phyloP scores from a whole-genome alignment of 2,888 invertebrate species.

The Cerceris ruficornis region DNA sequence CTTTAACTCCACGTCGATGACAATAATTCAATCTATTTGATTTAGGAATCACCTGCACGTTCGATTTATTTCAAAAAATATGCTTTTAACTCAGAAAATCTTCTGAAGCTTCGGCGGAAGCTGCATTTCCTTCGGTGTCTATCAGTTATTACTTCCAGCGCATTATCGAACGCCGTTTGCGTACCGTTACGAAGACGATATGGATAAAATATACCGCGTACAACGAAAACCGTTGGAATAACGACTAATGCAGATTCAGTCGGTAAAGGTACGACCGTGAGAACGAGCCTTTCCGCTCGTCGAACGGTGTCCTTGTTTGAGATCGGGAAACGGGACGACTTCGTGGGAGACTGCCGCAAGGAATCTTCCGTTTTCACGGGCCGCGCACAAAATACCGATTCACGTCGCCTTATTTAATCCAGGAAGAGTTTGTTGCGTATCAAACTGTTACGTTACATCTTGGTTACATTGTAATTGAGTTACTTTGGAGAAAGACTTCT shows the following conservation, averaged over 20 bases:
- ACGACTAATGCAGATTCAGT: slow-evolving; percentile 8
- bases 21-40: background rate
- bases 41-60: too few species aligned
- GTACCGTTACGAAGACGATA: background rate
- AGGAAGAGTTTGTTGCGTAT: slow-evolving; percentile 1
- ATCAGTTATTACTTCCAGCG: background rate
- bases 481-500: too few species aligned
- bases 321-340: slow-evolving; percentile 49
- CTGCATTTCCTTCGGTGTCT: background rate
- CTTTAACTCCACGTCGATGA: background rate
- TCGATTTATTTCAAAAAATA: too few species aligned
- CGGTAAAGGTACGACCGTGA: slow-evolving; percentile 45
- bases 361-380: slow-evolving; percentile 46
- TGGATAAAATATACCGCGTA: background rate
- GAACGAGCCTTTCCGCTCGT: slow-evolving; percentile 39
- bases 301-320: slow-evolving; percentile 37
- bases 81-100: too few species aligned
- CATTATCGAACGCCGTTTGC: background rate
- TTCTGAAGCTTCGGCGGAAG: background rate
- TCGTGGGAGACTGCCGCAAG: slow-evolving; percentile 59
- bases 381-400: slow-evolving; percentile 36
- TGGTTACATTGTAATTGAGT: too few species aligned
- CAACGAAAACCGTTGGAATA: background rate
- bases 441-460: background rate
- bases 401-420: slow-evolving; percentile 29